Base-by-base conservation (phyloP, 2,888 invertebrate species). In the Nesidiocoris tenuis region DNA sequence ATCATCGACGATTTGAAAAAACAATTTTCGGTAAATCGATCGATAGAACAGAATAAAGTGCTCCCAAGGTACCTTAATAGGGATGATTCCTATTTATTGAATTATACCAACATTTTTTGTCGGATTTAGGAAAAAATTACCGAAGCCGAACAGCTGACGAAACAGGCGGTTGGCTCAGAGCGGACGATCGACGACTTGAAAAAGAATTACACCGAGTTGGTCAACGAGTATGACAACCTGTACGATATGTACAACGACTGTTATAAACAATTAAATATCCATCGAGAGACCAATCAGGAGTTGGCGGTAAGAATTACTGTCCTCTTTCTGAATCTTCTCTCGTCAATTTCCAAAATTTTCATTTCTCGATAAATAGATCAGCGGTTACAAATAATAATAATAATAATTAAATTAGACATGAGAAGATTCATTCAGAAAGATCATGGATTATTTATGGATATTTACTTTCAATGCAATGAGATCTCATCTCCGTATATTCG, bases 191-290 rank as follows among this genome's bases (percentile, higher is more conserved):
- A 23, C 25, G 74, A 74, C 17, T 19, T 74, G 25, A 64, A 22
- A 17, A 66, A 64, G 17, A 64, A 65, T 21, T 24, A 65, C 56
- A 19, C 17, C 17, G 65, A 74, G 22, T 18, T 74, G 12, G 25
- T 25, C 16, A 24, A 9, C 56, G 64, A 64, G 21, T 74, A 65
- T 57, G 74, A 74, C 19, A 65, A 17, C 12, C 25, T 74, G 18
- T 74, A 74, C 56, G 74, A 74, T n/a, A 23, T 65, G 74, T 74
- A 74, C 24, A 56, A 56, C 64, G 65, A 74, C 18, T 65, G 74
- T 24, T 64, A 25, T 57, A 56, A 65, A 23, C 65, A 74, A 24
- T 21, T 74, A 57, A 25, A 55, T 17, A 65, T 65, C 18, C 65
- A 74, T 24, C n/a, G 65, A 24, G 65, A 74, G 5, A 74, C 74